phyloP scores from a whole-genome alignment of 2,113 vertebrate genomes.

The Varanus salvator region DNA sequence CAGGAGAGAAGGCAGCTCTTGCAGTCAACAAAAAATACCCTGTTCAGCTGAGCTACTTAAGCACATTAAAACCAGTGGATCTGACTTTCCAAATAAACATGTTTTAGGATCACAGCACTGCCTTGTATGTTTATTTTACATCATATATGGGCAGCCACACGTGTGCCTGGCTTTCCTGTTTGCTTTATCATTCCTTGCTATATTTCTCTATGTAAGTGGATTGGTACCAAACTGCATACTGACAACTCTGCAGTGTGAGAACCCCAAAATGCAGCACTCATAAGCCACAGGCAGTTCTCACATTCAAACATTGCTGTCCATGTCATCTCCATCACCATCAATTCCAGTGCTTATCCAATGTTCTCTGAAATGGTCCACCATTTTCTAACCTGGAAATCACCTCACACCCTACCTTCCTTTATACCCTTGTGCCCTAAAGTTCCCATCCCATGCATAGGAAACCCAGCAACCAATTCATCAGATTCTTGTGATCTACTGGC shows the following conservation, averaged over 20 bases:
- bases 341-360: background rate
- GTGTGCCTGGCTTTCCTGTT: background rate
- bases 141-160: background rate
- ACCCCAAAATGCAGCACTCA: constrained; percentile 35
- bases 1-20: background rate
- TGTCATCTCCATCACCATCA: background rate
- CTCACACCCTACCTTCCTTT: background rate
- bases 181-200: background rate
- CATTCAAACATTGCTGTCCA: constrained; percentile 22
- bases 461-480: background rate
- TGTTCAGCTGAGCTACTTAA: background rate
- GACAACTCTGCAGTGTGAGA: background rate
- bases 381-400: background rate
- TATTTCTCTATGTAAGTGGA: background rate
- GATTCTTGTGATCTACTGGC: background rate
- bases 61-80: background rate
- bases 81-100: background rate
- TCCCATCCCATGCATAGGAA: background rate
- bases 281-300: constrained; percentile 43
- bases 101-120: background rate
- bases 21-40: background rate
- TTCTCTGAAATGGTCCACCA: background rate
- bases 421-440: background rate
- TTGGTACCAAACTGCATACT: background rate
- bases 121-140: too few relatives aligned